A percentile compares a stretch with the other conserved stretches of the same genome.
Evolutionary conservation across 1,140 invertebrate genomes (phyloP).

Genomic region (Hyposmocoma kahamanoa): DNA sequence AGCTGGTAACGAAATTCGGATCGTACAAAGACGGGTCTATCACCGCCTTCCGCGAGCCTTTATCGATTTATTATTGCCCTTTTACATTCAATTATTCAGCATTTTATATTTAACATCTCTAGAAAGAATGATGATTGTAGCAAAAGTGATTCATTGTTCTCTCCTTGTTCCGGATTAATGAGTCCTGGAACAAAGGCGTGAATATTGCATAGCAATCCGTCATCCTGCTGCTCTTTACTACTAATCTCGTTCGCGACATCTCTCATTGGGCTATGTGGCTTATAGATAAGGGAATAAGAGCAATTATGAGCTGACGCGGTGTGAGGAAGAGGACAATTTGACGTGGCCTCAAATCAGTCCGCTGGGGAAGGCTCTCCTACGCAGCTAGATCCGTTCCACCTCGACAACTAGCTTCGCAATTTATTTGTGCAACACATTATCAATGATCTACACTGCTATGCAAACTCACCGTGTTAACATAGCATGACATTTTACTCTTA

Average conservation of each 20-base stretch:
- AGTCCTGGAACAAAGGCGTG: slow-evolving; percentile 8
- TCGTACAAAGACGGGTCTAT: background rate
- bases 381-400: slow-evolving; percentile 45
- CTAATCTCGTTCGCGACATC: slow-evolving; percentile 41
- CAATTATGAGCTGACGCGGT: slow-evolving; percentile 39
- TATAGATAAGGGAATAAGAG: slow-evolving; percentile 44
- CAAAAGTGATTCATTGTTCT: background rate
- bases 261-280: slow-evolving; percentile 38
- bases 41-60: slow-evolving; percentile 3
- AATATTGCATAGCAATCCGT: slow-evolving; percentile 25
- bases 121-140: background rate
- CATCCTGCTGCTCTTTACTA: slow-evolving; percentile 37
- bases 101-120: background rate
- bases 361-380: slow-evolving; percentile 62
- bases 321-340: slow-evolving; percentile 66
- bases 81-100: slow-evolving; percentile 10
- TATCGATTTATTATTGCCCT: slow-evolving; percentile 7
- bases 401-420: slow-evolving; percentile 25
- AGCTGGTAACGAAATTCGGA: background rate
- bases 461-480: background rate
- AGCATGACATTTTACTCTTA: background rate
- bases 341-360: slow-evolving; percentile 67
- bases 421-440: slow-evolving; percentile 32
- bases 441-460: background rate
- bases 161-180: slow-evolving; percentile 6